These are phyloP conservation scores for Epinephelus coioides DNA, from an alignment of 2,797 vertebrate genomes.

Conservation along the genomic window DNA sequence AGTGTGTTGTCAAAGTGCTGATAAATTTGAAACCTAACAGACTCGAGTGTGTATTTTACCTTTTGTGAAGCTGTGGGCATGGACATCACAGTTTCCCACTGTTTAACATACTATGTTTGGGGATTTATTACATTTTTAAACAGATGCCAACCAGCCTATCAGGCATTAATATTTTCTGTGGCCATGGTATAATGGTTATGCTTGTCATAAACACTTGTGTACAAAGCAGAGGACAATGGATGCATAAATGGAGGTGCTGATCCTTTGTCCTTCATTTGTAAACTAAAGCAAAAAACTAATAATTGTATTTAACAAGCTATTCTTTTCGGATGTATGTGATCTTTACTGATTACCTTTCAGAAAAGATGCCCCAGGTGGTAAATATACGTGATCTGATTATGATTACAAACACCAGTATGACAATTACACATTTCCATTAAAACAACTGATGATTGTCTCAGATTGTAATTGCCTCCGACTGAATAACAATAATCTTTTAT, in stretches of 20 bases:
- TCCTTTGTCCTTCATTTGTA: background rate
- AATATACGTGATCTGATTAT: constrained; percentile 24
- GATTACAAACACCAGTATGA: constrained; percentile 24
- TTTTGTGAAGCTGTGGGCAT: background rate
- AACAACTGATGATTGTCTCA: constrained; percentile 14
- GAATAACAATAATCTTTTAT: constrained; percentile 17
- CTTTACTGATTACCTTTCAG: background rate
- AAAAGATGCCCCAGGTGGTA: background rate
- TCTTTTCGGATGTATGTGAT: background rate
- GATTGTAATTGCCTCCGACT: constrained; percentile 17
- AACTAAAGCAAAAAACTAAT: background rate
- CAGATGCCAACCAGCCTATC: background rate
- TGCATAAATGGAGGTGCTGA: no score
- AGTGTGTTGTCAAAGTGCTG: no score
- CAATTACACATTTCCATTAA: constrained; percentile 18
- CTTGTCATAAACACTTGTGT: no score
- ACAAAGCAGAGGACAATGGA: no score
- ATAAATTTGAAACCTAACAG: no score
- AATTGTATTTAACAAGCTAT: background rate
- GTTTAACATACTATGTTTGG: background rate
- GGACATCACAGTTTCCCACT: background rate
- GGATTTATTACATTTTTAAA: background rate
- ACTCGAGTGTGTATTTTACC: no score
- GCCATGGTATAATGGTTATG: no score
- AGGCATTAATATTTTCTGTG: background rate